Evolutionary conservation across 1,140 invertebrate genomes (phyloP).

Genomic region (Uloborus diversus): DNA sequence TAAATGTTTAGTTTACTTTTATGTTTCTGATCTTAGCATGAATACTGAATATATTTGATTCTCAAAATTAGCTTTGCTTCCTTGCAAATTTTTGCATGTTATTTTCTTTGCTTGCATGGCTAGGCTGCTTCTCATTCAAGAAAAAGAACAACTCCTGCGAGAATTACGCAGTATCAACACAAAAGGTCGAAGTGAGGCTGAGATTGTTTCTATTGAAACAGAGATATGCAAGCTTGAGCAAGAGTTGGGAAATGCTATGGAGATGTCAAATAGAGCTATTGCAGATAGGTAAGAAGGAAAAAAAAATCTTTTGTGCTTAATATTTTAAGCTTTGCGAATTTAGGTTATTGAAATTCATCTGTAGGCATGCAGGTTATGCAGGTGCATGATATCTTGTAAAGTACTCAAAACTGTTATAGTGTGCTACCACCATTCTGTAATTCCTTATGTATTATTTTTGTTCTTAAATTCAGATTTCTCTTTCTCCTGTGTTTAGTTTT

Average conservation of each 20-base stretch:
- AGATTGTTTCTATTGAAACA: conserved; percentile 83
- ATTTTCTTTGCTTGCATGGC: conserved; percentile 56
- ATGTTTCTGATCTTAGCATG: no score
- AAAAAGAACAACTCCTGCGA: conserved; percentile 91
- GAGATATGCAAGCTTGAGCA: conserved; percentile 88
- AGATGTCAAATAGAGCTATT: conserved; percentile 92
- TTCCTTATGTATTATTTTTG: no score
- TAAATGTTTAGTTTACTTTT: no score
- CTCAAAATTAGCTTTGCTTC: background rate
- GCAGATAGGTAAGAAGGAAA: conserved; percentile 77
- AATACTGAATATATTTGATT: background rate
- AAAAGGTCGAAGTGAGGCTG: conserved; percentile 81
- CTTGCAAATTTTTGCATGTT: conserved; percentile 50
- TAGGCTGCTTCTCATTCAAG: conserved; percentile 86
- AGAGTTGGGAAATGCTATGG: conserved; percentile 88
- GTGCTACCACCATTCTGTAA: no score
- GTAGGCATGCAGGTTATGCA: no score
- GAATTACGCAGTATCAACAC: conserved; percentile 89
- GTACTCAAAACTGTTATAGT: no score
- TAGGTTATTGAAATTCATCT: no score
- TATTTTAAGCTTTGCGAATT: no score
- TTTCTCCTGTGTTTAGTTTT: no score
- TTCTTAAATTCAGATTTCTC: no score
- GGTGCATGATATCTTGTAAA: no score
- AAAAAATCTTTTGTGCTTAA: background rate